These are phyloP conservation scores for Cebidichthys violaceus DNA, from an alignment of 2,113 vertebrate species.

Conservation along the genomic window DNA sequence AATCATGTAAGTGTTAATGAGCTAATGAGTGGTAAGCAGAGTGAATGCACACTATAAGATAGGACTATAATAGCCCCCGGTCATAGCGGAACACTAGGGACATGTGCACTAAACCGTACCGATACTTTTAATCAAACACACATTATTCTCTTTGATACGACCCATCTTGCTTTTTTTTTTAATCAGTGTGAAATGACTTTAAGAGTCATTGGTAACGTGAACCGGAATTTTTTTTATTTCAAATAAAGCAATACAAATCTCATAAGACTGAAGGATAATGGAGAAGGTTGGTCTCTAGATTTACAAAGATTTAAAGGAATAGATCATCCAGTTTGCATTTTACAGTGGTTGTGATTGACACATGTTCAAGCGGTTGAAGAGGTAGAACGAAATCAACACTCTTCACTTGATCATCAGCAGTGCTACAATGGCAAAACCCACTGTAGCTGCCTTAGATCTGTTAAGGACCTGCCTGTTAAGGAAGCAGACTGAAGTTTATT, in stretches of 20 bases:
- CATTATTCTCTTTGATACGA: conserved; percentile 64
- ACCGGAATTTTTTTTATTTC: not conserved
- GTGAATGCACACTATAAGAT: conserved; percentile 48
- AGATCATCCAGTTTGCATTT: not conserved
- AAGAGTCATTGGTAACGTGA: conserved; percentile 11
- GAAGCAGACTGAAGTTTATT: not conserved
- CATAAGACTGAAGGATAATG: conserved; percentile 2
- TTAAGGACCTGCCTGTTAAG: not conserved
- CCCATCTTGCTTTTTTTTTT: conserved; percentile 18
- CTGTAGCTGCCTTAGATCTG: not conserved
- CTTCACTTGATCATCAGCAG: not conserved
- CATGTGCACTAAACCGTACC: conserved; percentile 16
- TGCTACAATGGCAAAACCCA: not conserved
- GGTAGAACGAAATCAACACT: not conserved
- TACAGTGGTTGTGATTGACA: not conserved
- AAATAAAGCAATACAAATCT: conserved; percentile 15
- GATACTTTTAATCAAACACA: conserved; percentile 62
- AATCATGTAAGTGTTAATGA: conserved; percentile 51
- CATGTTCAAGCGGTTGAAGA: not conserved
- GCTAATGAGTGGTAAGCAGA: conserved; percentile 50
- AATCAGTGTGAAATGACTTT: conserved; percentile 29
- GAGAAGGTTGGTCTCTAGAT: not conserved
- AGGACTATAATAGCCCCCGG: conserved; percentile 45
- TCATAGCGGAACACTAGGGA: conserved; percentile 46
- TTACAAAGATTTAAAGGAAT: not conserved